A percentile compares a stretch with the other conserved stretches of the same genome.
These are phyloP conservation scores for Dromas ardeola DNA, from an alignment of 2,113 vertebrate genomes.

Conservation along the genomic window DNA sequence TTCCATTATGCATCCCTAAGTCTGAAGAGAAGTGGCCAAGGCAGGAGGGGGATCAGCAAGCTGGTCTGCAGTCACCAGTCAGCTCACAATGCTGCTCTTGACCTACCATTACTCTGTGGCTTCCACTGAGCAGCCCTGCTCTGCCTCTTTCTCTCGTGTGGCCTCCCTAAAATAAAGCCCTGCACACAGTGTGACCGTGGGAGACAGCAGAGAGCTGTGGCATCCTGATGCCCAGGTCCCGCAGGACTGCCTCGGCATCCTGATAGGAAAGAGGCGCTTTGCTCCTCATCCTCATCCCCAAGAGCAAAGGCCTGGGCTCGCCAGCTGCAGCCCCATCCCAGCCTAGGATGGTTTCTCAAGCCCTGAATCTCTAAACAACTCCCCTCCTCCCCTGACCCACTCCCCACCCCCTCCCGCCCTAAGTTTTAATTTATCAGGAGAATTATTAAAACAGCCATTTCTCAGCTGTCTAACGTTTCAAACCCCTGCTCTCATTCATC, in stretches of 20 bases:
- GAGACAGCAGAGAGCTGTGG: not conserved
- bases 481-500: conserved; percentile 74
- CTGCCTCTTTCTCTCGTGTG: not conserved
- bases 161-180: not conserved
- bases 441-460: conserved; percentile 81
- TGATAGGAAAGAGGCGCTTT: fast-evolving
- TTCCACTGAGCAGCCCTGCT: not conserved
- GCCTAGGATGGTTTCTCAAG: conserved; percentile 5
- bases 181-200: fast-evolving
- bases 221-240: not conserved
- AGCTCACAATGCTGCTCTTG: not conserved
- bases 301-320: not conserved
- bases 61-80: not conserved
- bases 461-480: conserved; percentile 78
- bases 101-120: not conserved
- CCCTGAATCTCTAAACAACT: conserved; percentile 61
- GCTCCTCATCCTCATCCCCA: not conserved
- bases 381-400: conserved; percentile 15
- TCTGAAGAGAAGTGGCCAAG: no score
- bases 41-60: not conserved
- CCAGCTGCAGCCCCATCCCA: not conserved
- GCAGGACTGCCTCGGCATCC: not conserved
- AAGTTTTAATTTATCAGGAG: conserved; percentile 73
- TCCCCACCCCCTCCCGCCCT: not conserved
- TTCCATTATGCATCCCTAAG: not conserved